Base-by-base conservation (phyloP, 2,797 vertebrate genomes). In the Adrianichthys oophorus region DNA sequence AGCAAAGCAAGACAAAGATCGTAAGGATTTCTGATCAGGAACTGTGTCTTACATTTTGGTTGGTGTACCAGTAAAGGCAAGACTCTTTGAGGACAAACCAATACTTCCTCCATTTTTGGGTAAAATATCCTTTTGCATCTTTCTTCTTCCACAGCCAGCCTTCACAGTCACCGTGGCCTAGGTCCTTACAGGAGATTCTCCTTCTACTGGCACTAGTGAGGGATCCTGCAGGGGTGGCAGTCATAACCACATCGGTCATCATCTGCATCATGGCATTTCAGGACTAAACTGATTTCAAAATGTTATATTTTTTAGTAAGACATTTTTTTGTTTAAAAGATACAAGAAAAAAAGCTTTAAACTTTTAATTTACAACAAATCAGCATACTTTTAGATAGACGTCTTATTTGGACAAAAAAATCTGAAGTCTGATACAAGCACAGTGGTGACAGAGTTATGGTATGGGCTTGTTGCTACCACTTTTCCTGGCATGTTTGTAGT, bases 61-160 rank as follows among this genome's bases (percentile, higher is more conserved):
- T 94, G 68, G 94, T 95, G 83, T 96, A 97, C 95, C 94, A 96
- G 89, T 95, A 97, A 54, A 97, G 88, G 62, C 94, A 93, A 0
- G 94, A 94, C 67, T 95, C 93, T 78, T 96, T 96, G 74, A 97
- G 91, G 67, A 95, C 93, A 59, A 97, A 96, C 95, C 95, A 96
- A 84, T 95, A 95, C 73, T 94, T 95, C 76, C 95, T 95, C 95
- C 95, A 97, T 72, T 95, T 95, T 85, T 95, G 94, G 19, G 94
- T 94, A 78, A 95, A 95, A 80, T 95, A 94, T 42, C 94, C 93
- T 91, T 93, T 95, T 70, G 94, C 93, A 10, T 95, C 92, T 61
- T 94, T 95, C 61, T 97, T 96, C 85, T 95, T 95, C 95, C 95
- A 96, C 43, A 96, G 82, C 94, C 94, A 96, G 51, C 94, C 94